Base-by-base conservation (phyloP, 2,888 invertebrate species). In the Pediacus dermestoides region DNA sequence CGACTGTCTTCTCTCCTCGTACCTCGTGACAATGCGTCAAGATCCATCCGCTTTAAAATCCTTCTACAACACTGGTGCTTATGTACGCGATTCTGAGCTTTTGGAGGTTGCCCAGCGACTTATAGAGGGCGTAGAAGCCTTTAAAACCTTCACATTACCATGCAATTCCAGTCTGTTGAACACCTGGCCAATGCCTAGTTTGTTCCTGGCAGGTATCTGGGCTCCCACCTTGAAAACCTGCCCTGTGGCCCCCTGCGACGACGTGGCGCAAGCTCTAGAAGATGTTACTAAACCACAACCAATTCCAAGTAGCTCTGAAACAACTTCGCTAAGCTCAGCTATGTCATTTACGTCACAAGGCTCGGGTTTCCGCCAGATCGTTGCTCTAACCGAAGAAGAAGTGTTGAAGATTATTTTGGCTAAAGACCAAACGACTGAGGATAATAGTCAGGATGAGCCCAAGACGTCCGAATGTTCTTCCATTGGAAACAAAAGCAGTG, bases 131-230 rank as follows among this genome's bases (percentile, higher is more conserved):
- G 71, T 91, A 21, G 88, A 89, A 63, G 76, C 81, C 6, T 78
- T 78, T 55, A 78, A 83, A 44, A 76, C 80, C 34, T 85, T 88
- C 57, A 77, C 82, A 53, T 69, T 90, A 53, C 87, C 89, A 0
- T 81, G 78, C 52, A 91, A 91, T 70, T 87, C 89, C 1, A 90
- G 90, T 63, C 72, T 93, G 13, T 71, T 95, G 0, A 95, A 95
- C 68, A 80, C 81, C 37, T 96, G 95, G 95, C 84, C 87, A 0
- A 81, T 83, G 54, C 81, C 85, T 23, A 85, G 93, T 1, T 70
- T 95, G 22, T 76, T 87, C 61, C 70, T 92, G 55, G 86, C 91
- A 8, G 93, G 92, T 2, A 74, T 90, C 34, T 90, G 89, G 87
- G 80, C 85, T 2, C 85, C 88, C 1, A 83, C 87, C 4, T 74